A percentile compares a stretch with the other conserved stretches of the same genome.
Evolutionary conservation across 53 echinoderm and acorn worm genomes (phyloP).

Genomic region (Henricia sp.): DNA sequence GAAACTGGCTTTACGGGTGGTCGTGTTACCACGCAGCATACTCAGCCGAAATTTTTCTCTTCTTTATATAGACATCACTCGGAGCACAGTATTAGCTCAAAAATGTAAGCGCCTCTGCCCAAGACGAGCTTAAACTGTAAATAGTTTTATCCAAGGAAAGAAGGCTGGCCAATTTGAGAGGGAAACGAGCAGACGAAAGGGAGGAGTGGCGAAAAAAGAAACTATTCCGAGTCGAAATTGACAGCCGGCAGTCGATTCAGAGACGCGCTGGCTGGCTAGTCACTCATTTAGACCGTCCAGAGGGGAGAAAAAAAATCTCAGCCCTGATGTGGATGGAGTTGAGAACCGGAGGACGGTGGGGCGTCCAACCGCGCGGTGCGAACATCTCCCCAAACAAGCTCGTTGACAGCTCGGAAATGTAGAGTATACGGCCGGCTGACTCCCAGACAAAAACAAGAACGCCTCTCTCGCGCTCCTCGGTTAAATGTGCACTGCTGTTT

Average conservation of each 20-base stretch:
- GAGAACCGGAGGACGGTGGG: slow-evolving; percentile 19
- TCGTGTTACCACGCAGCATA: too few relatives aligned
- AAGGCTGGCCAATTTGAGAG: too few relatives aligned
- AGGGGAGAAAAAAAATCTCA: neutral
- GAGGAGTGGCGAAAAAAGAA: neutral
- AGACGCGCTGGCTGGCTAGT: neutral
- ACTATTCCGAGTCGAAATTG: neutral
- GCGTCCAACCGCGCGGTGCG: slow-evolving; percentile 15
- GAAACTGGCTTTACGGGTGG: too few relatives aligned
- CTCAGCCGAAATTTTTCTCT: too few relatives aligned
- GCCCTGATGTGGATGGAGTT: neutral
- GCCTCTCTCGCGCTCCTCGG: neutral
- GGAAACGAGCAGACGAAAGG: neutral
- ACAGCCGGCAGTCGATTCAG: neutral
- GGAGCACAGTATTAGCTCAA: too few relatives aligned
- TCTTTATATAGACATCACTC: too few relatives aligned
- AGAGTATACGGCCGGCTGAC: neutral
- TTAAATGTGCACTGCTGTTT: neutral
- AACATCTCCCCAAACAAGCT: slow-evolving; percentile 43
- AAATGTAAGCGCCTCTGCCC: too few relatives aligned
- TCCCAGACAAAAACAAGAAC: neutral
- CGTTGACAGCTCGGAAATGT: slow-evolving; percentile 47
- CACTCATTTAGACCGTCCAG: slow-evolving; percentile 1
- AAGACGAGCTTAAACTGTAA: too few relatives aligned
- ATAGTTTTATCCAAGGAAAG: too few relatives aligned